Evolutionary conservation across 2,113 vertebrate species (phyloP), one percentile per base, ranked within the genome.

Genomic region (Chionis minor): DNA sequence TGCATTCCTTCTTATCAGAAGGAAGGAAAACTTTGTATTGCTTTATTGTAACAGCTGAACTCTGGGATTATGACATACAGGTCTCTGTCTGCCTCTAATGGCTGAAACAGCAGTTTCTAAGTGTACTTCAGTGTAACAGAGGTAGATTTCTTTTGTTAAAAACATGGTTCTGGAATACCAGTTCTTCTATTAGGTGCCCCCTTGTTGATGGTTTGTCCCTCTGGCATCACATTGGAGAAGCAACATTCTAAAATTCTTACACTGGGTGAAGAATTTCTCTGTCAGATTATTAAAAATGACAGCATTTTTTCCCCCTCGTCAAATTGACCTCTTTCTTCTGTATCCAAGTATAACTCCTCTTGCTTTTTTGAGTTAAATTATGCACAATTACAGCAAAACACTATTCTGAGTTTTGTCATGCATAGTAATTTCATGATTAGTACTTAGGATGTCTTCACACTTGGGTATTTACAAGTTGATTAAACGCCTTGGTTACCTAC

Each of bases 351-450:
- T 72, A 94, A 75, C 73, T 95, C 14, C 10, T 62, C 69, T 72
- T 92, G 90, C 58, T 87, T 92, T 91, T 95, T 79, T 87, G 35
- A 94, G 52, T 89, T 94, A 87, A 95, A 92, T 94, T 92, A 92
- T 94, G 95, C 87, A 96, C 81, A 94, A 82, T 84, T 96, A 84
- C 77, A 91, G 83, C 86, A 96, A 94, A 95, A 96, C 75, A 82
- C 54, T 96, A n/a, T 72, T 91, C 95, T 79, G 86, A 89, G 58
- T 91, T 96, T 85, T 94, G 87, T 92, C 93, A 91, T 91, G 94
- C 94, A 75, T 95, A 86, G 83, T 95, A 91, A 95, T 97, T 91
- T 86, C 80, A 45, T 83, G 82, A 82, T 95, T 95, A 94, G 82
- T 81, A 33, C 82, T 88, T 91, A 45, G 61, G 65, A 74, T 91